Evolutionary conservation across 2,113 vertebrate species (phyloP).

Genomic region (Piprites chloris): DNA sequence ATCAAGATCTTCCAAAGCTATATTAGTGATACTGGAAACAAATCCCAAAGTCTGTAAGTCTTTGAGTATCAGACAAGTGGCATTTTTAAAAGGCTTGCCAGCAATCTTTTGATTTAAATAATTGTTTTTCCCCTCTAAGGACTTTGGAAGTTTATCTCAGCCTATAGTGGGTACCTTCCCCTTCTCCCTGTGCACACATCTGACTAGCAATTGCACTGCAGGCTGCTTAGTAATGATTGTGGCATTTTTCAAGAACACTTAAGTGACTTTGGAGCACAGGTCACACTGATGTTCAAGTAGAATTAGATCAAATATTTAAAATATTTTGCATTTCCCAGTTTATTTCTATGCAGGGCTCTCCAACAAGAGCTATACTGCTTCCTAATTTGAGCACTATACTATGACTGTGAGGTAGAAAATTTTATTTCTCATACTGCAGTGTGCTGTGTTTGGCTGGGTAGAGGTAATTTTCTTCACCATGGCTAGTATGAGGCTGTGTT

Average conservation of each 20-base stretch:
- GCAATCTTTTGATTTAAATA: background rate
- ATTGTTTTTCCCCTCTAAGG: background rate
- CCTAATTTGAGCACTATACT: background rate
- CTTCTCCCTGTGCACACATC: background rate
- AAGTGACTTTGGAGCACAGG: background rate
- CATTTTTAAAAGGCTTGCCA: background rate
- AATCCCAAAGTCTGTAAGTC: background rate
- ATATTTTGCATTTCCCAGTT: background rate
- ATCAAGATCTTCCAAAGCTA: background rate
- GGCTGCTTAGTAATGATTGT: background rate
- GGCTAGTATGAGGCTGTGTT: background rate
- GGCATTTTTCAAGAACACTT: slow-evolving; percentile 8
- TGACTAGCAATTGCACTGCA: background rate
- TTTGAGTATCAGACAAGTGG: background rate
- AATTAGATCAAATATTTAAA: background rate
- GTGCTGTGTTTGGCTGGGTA: background rate
- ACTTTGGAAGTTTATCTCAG: background rate
- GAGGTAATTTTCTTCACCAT: background rate
- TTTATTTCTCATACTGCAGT: background rate
- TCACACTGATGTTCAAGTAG: background rate
- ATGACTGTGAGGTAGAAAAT: background rate
- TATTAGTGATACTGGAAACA: background rate
- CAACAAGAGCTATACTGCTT: background rate
- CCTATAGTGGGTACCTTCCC: no score
- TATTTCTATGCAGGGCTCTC: background rate